Base-by-base conservation (phyloP, 2,113 vertebrate species). In the Ursus arctos region DNA sequence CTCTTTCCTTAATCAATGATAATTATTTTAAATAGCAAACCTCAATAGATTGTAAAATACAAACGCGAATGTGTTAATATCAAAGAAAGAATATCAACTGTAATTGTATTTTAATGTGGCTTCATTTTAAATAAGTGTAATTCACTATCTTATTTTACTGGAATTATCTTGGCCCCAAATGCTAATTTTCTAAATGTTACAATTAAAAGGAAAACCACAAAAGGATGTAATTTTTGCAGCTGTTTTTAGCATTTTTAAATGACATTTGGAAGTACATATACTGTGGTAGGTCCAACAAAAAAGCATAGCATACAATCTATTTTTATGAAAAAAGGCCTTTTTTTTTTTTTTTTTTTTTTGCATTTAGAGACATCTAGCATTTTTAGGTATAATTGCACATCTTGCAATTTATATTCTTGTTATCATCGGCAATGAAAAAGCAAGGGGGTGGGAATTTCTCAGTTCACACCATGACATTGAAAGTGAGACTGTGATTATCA, bases 211-310 rank as follows among this genome's bases (percentile, higher is more conserved):
- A 80, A 97, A 97, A 91, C 43, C 76, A 91, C 81, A 93, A 97
- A 95, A 95, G n/a, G 83, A 74, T 87, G 13, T 86, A 82, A 88
- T 86, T 97, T 97, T 79, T 97, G 53, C 77, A 96, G 94, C 77
- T 93, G 71, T 83, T 97, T 91, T 95, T 88, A 98, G n/a, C 21
- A 96, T 82, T 94, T 94, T 85, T 47, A 96, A 96, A 91, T 96
- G 95, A 72, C 82, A 97, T 85, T 59, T 94, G 69, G 24, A 95
- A 92, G 26, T 85, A 81, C 7, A 94, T 14, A 88, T 40, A 96
- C 72, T 36, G 43, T 81, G 76, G 82, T 76, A 96, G 91, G 69
- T 63, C 22, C 82, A 94, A 91, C 55, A 95, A 89, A 91, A 94
- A 95, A 84, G 57, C n/a, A 71, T 0, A 89, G 83, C 40, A 91